Conservation (phyloP, 2,888 invertebrate species). For the Tortricodes alternella region DNA sequence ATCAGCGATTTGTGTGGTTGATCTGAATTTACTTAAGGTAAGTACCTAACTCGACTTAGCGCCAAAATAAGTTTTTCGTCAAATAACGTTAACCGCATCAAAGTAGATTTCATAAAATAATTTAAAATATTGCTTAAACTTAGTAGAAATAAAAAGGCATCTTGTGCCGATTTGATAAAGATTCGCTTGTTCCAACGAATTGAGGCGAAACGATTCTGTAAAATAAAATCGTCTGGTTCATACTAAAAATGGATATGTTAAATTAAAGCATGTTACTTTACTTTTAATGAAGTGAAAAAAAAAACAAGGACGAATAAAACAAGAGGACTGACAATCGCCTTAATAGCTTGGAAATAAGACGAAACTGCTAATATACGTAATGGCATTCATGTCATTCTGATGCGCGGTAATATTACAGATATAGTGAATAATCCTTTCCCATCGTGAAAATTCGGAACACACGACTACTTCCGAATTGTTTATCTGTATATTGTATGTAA, state of each 20-base stretch:
- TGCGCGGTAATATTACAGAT: too few relatives aligned
- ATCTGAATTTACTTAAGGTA: constrained; percentile 10
- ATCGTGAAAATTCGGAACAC: too few relatives aligned
- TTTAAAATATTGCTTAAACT: constrained; percentile 17
- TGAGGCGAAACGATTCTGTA: constrained; percentile 9
- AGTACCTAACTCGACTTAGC: constrained; percentile 15
- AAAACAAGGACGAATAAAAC: too few relatives aligned
- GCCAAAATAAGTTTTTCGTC: constrained; percentile 17
- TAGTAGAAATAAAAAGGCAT: constrained; percentile 17
- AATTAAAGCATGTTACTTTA: constrained; percentile 19
- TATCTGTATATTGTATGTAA: too few relatives aligned
- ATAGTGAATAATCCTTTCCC: too few relatives aligned
- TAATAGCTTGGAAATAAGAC: too few relatives aligned
- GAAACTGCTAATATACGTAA: too few relatives aligned
- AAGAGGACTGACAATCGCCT: too few relatives aligned
- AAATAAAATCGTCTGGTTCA: background rate
- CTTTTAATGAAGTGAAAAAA: constrained; percentile 10
- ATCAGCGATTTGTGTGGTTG: constrained; percentile 7
- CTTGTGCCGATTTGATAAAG: constrained; percentile 2
- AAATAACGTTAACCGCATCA: constrained; percentile 10
- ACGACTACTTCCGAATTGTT: too few relatives aligned
- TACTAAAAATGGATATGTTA: constrained; percentile 23
- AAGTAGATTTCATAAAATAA: constrained; percentile 15
- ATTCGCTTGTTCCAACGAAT: background rate
- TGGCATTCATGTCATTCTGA: too few relatives aligned